Conservation (phyloP, 2,888 invertebrate genomes). For the Eristalis arbustorum region DNA sequence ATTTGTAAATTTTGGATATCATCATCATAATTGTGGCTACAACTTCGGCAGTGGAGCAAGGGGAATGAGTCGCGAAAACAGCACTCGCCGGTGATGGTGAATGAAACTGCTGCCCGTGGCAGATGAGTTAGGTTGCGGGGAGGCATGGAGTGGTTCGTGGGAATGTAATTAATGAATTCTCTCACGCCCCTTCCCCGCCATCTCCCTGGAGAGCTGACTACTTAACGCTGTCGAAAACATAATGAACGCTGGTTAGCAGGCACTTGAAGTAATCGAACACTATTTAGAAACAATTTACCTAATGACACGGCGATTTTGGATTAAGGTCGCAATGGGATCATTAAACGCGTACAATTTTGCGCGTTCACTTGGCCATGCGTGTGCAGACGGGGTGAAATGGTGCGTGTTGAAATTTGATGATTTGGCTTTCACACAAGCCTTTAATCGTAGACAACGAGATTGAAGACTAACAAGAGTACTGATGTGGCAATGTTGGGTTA, state of each 20-base stretch:
- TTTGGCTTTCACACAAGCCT: too few relatives aligned
- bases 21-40: neutral
- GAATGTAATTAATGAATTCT: neutral
- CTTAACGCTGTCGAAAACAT: neutral
- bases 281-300: neutral
- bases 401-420: too few relatives aligned
- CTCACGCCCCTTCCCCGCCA: neutral
- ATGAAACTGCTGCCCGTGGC: neutral
- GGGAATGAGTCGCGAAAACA: neutral
- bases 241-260: neutral
- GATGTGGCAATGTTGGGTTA: too few relatives aligned
- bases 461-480: too few relatives aligned
- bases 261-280: neutral
- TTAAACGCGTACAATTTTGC: neutral
- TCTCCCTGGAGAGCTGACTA: neutral
- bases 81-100: neutral
- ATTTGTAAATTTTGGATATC: neutral
- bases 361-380: too few relatives aligned
- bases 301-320: neutral
- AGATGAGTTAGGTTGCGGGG: too few relatives aligned
- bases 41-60: neutral
- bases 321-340: neutral
- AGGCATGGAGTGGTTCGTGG: neutral
- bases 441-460: too few relatives aligned
- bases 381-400: too few relatives aligned